Conservation (phyloP, 2,113 vertebrate species). For the Rattus norvegicus region GRCr8 NC_086026.1:29913501-29914000, state of each 20-base stretch:
- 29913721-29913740: background rate
- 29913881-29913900: constrained; percentile 35
- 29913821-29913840: background rate
- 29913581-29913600: constrained; percentile 70
- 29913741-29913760: background rate
- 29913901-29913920: constrained; percentile 55
- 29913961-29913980: constrained; percentile 26
- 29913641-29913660: constrained; percentile 62
- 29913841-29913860: background rate
- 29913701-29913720: background rate
- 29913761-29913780: background rate
- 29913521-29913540: constrained; percentile 77
- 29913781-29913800: background rate
- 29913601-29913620: constrained; percentile 65
- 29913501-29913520: constrained; percentile 75
- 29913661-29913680: constrained; percentile 71
- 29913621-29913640: constrained; percentile 65
- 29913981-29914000: constrained; percentile 25
- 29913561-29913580: constrained; percentile 47
- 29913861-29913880: background rate
- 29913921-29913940: constrained; percentile 10
- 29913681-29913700: constrained; percentile 27
- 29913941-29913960: constrained; percentile 35
- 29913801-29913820: background rate
- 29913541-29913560: constrained; percentile 71